Evolutionary conservation across 2,113 vertebrate genomes (phyloP).

Genomic region (Brevimyrus niger): DNA sequence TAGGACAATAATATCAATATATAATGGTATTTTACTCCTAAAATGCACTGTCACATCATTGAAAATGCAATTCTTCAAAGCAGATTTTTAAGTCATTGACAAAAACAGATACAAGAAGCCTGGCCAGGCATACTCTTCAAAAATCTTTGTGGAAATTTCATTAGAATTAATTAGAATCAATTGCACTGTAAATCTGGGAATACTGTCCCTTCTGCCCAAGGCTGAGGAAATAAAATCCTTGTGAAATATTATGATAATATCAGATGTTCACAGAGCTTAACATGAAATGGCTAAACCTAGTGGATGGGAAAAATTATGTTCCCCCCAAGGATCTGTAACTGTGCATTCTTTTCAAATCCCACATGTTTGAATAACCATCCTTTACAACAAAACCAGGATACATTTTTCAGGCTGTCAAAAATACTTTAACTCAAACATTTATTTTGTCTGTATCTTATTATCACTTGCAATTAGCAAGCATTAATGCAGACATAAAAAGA

Average conservation of each 20-base stretch:
- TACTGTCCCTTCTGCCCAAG: background rate
- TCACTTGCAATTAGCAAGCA: background rate
- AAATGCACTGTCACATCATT: background rate
- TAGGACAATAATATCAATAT: background rate
- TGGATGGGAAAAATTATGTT: slow-evolving; percentile 12
- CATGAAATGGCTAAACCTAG: background rate
- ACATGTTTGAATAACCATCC: slow-evolving; percentile 7
- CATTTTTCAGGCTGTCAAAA: background rate
- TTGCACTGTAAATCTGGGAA: background rate
- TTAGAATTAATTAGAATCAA: background rate
- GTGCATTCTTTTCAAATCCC: background rate
- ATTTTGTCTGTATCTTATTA: background rate
- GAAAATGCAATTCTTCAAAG: background rate
- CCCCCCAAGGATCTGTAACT: background rate
- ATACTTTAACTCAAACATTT: background rate
- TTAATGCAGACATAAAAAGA: background rate
- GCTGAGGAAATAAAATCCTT: slow-evolving; percentile 4
- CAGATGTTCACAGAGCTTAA: background rate
- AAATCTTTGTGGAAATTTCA: background rate
- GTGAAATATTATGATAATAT: slow-evolving; percentile 5
- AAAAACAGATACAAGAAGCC: background rate
- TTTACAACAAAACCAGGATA: background rate
- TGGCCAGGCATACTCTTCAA: background rate
- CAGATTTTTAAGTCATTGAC: background rate
- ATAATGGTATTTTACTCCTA: background rate